Base-by-base conservation (phyloP, 2,888 invertebrate genomes). In the Thysanoteuthis rhombus region DNA sequence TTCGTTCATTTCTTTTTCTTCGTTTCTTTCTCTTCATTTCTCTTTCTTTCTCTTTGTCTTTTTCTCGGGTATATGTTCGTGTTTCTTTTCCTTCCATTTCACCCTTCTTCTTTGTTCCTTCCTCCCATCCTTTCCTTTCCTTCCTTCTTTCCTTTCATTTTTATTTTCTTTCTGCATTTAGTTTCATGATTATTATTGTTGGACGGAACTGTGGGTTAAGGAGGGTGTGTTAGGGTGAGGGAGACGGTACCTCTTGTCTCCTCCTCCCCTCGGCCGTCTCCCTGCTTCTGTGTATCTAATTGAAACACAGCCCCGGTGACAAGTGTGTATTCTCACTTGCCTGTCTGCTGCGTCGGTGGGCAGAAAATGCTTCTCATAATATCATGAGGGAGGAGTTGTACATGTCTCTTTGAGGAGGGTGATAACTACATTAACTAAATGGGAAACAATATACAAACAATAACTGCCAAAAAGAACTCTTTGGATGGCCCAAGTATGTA, bases 361-460 rank as follows among this genome's bases (percentile, higher is more conserved):
- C 12, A n/a, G 75, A 75, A n/a, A 36, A 75, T 75, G n/a, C n/a
- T 8, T 75, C n/a, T 36, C 75, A 75, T 52, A 52, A 52, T 75
- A 75, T 75, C 75, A 75, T 75, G 75, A 75, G 36, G 75, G 75
- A 75, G 75, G 75, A 75, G 75, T n/a, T n/a, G n/a, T n/a, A n/a
- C 75, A 75, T n/a, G 75, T 75, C 75, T n/a, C 75, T 75, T 75
- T n/a, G 16, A 75, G n/a, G n/a, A 75, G n/a, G 36, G 52, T 52
- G 25, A 75, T 19, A 75, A 75, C 75, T 75, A 75, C 75, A 10
- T 75, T 12, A 75, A 36, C 75, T 75, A 75, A 75, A 75, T 75
- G 75, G 75, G 75, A 75, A 75, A 75, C 75, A 75, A 75, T 75
- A 75, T 75, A 75, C 75, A 75, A 75, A 75, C 75, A n/a, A n/a